Percentiles rank a stretch among this genome's conserved stretches.
These are phyloP conservation scores for Chloromyia formosa DNA, from an alignment of 2,888 invertebrate species.

Conservation along the genomic window DNA sequence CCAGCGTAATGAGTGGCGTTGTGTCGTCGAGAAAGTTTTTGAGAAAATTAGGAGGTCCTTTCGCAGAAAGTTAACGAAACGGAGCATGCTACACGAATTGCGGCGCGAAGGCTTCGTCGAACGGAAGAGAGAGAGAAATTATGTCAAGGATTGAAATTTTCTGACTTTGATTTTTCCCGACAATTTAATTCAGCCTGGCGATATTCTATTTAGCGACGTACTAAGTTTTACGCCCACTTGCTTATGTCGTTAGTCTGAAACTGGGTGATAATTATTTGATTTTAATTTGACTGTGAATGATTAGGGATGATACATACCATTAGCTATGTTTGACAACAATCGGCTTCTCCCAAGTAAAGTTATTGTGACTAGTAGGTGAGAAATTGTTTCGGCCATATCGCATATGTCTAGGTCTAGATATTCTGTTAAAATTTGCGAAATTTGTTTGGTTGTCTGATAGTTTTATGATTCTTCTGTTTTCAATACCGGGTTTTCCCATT, in stretches of 20 bases:
- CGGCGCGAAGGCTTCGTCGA: neutral
- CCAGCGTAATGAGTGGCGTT: slow-evolving; percentile 25
- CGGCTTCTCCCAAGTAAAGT: no score
- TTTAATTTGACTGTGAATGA: neutral
- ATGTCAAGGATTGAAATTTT: neutral
- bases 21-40: neutral
- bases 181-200: neutral
- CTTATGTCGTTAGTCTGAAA: neutral
- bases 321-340: no score
- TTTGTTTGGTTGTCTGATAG: no score
- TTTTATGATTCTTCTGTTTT: no score
- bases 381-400: no score
- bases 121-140: neutral
- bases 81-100: no score
- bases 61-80: no score
- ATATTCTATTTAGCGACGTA: neutral
- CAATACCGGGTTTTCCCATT: no score
- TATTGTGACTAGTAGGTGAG: no score
- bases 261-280: neutral
- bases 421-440: no score
- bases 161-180: neutral
- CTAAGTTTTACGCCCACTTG: neutral
- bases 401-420: no score
- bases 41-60: neutral
- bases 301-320: neutral